Percentiles rank a stretch among this genome's conserved stretches.
phyloP scores from a whole-genome alignment of 2,113 vertebrate species.

The Semicossyphus pulcher region DNA sequence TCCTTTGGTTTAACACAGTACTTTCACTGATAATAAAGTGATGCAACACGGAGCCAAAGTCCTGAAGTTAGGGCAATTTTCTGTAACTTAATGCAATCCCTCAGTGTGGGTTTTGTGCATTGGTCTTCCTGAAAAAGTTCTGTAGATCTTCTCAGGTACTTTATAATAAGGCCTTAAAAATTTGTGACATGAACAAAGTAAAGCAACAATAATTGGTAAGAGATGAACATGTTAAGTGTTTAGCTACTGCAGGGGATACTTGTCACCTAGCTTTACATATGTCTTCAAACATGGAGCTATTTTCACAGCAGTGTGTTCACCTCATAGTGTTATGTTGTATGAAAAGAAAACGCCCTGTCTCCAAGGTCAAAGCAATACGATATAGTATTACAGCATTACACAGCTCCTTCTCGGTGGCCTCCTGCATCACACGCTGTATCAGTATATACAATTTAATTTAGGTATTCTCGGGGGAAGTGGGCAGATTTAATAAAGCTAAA shows the following conservation, averaged over 20 bases:
- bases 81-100: too few relatives aligned
- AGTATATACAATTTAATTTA: slow-evolving; percentile 17
- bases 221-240: too few relatives aligned
- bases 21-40: too few relatives aligned
- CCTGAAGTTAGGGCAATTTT: too few relatives aligned
- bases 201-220: too few relatives aligned
- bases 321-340: background rate
- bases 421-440: slow-evolving; percentile 63
- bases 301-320: background rate
- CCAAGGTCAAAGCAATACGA: slow-evolving; percentile 57
- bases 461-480: slow-evolving; percentile 69
- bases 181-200: too few relatives aligned
- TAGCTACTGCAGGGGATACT: background rate
- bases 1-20: too few relatives aligned
- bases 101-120: too few relatives aligned
- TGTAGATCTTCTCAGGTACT: too few relatives aligned
- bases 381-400: background rate
- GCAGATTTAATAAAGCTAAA: slow-evolving; percentile 84
- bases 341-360: slow-evolving; percentile 26
- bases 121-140: too few relatives aligned
- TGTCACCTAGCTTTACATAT: background rate
- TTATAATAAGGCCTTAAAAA: too few relatives aligned
- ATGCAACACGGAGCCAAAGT: too few relatives aligned
- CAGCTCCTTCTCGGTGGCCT: slow-evolving; percentile 55
- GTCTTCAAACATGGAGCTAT: background rate